A percentile compares a stretch with the other conserved stretches of the same genome.
phyloP scores from a whole-genome alignment of 92 coral and sea anemone genomes.

The Palythoa caribaeorum region DNA sequence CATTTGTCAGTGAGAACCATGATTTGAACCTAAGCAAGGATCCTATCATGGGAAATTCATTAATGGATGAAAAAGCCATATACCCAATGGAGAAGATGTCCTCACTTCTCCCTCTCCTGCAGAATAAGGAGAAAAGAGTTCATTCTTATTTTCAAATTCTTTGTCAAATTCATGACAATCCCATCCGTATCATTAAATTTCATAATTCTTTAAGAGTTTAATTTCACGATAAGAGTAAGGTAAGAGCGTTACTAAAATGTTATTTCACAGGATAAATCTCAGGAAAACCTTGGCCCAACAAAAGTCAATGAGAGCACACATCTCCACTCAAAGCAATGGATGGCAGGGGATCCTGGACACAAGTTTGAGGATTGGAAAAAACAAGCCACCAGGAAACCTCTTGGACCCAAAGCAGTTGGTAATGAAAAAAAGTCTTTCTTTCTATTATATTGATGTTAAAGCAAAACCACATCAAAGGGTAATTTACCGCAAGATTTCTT shows the following conservation, averaged over 20 bases:
- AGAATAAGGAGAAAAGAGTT: no score
- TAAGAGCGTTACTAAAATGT: neutral
- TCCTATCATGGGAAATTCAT: no score
- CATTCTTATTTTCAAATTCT: neutral
- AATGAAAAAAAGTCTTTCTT: neutral
- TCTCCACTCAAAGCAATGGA: conserved; percentile 80
- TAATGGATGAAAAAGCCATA: no score
- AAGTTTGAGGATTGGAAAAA: conserved; percentile 78
- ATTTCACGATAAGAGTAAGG: neutral
- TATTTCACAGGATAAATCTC: conserved; percentile 68
- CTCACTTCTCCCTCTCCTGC: no score
- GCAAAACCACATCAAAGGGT: no score
- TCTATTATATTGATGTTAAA: neutral
- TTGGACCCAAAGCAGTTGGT: conserved; percentile 68
- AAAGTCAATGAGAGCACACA: conserved; percentile 65
- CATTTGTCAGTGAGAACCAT: no score
- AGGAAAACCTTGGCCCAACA: conserved; percentile 73
- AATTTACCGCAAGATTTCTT: no score
- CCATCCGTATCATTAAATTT: neutral
- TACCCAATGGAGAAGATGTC: no score
- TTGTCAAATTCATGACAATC: neutral
- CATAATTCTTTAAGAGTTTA: no score
- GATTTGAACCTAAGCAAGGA: no score
- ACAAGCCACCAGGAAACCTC: conserved; percentile 60
- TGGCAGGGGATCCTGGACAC: conserved; percentile 73